These are phyloP conservation scores for Ylistrum balloti DNA, from an alignment of 1,140 invertebrate species.

Conservation along the genomic window DNA sequence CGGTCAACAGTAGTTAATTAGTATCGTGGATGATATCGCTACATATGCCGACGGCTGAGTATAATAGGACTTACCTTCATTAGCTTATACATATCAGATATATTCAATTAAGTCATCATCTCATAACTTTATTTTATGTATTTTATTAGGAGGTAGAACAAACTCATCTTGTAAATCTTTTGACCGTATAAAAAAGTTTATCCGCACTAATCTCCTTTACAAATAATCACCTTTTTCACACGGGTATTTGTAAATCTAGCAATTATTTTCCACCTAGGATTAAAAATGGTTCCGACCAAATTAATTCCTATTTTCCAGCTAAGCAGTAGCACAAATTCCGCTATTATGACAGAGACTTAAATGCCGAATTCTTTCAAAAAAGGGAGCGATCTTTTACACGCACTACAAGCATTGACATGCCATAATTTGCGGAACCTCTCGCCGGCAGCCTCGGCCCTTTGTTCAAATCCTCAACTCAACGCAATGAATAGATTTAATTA, in stretches of 20 bases:
- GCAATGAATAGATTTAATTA: slow-evolving; percentile 36
- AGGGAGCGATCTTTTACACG: slow-evolving; percentile 30
- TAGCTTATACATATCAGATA: no score
- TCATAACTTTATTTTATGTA: not conserved
- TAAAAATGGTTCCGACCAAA: slow-evolving; percentile 23
- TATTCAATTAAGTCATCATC: not conserved
- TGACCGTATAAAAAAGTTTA: not conserved
- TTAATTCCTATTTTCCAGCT: slow-evolving; percentile 35
- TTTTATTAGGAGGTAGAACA: no score
- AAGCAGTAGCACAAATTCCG: slow-evolving; percentile 13
- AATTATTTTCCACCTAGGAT: slow-evolving; percentile 39
- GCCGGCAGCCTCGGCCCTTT: not conserved
- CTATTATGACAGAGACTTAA: slow-evolving; percentile 33
- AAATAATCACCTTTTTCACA: slow-evolving; percentile 40
- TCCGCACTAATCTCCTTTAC: not conserved
- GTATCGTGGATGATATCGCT: no score
- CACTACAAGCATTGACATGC: slow-evolving; percentile 37
- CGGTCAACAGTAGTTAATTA: no score
- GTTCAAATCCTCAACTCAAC: slow-evolving; percentile 37
- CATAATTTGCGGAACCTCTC: not conserved
- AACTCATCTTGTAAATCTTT: no score
- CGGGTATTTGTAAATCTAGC: slow-evolving; percentile 25
- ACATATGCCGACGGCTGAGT: no score
- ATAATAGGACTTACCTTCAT: no score
- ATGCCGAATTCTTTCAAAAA: not conserved